Evolutionary conservation across 2,113 vertebrate genomes (phyloP).

Genomic region (Nansenia antarctica): DNA sequence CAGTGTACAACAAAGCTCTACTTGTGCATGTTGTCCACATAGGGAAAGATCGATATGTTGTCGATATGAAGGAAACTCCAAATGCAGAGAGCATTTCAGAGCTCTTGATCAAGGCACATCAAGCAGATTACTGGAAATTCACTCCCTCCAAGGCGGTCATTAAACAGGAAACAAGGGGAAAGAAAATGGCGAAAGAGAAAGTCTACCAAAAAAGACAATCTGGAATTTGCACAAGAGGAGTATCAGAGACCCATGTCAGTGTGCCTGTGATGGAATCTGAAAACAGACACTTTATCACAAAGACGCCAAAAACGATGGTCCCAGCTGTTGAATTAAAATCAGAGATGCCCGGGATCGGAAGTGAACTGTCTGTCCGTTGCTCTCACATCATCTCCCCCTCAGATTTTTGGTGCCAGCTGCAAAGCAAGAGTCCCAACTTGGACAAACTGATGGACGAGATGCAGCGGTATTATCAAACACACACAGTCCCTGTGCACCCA

Average conservation of each 20-base stretch:
- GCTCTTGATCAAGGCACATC: constrained; percentile 74
- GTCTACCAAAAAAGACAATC: background rate
- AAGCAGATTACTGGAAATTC: constrained; percentile 72
- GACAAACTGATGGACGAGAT: constrained; percentile 80
- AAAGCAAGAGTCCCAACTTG: constrained; percentile 66
- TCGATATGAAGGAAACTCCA: constrained; percentile 67
- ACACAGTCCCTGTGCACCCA: constrained; percentile 63
- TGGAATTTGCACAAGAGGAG: background rate
- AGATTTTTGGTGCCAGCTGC: constrained; percentile 86
- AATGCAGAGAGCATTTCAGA: constrained; percentile 63
- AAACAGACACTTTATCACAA: background rate
- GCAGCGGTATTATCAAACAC: constrained; percentile 76
- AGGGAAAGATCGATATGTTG: constrained; percentile 70
- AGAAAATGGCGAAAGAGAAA: background rate
- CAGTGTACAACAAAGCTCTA: constrained; percentile 75
- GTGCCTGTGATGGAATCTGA: background rate
- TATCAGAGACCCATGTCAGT: background rate
- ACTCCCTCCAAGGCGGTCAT: background rate
- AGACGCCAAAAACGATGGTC: background rate
- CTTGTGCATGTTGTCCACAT: constrained; percentile 73
- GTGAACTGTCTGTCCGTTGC: constrained; percentile 76
- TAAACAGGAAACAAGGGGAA: background rate
- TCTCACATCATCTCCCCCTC: constrained; percentile 73
- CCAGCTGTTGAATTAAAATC: constrained; percentile 57
- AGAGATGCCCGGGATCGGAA: constrained; percentile 76